Percentiles rank a stretch among this genome's conserved stretches.
phyloP scores from a whole-genome alignment of 2,888 invertebrate species.

The Cosmorhoe ocellata region DNA sequence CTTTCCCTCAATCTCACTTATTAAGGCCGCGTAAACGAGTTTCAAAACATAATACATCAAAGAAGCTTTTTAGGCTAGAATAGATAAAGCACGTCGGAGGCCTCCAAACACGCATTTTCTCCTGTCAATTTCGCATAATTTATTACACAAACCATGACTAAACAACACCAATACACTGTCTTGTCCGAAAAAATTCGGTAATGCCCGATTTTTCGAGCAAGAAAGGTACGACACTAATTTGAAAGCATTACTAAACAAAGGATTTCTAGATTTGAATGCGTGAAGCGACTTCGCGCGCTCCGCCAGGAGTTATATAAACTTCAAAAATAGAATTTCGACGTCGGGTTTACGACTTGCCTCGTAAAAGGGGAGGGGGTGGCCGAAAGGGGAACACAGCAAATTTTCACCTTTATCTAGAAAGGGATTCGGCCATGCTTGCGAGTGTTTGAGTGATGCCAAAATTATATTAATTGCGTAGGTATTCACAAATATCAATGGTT shows the following conservation, averaged over 20 bases:
- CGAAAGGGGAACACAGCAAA: conserved; percentile 53
- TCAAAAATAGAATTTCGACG: conserved; percentile 68
- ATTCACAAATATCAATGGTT: conserved; percentile 25
- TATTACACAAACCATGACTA: conserved; percentile 58
- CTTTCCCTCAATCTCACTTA: conserved; percentile 10
- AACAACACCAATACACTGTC: conserved; percentile 40
- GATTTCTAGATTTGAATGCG: conserved; percentile 56
- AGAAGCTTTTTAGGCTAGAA: conserved; percentile 39
- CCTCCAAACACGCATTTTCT: conserved; percentile 46
- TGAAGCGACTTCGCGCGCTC: conserved; percentile 44
- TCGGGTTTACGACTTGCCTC: conserved; percentile 63
- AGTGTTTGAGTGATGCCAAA: conserved; percentile 45
- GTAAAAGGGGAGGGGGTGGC: conserved; percentile 58
- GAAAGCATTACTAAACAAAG: conserved; percentile 50
- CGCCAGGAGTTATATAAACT: conserved; percentile 62
- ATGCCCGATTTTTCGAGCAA: conserved; percentile 1
- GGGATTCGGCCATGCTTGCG: conserved; percentile 53
- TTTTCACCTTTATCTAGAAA: conserved; percentile 63
- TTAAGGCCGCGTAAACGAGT: conserved; percentile 17
- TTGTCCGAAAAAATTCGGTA: conserved; percentile 16
- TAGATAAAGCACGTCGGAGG: conserved; percentile 46
- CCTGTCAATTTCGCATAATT: conserved; percentile 55
- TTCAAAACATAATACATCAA: conserved; percentile 31
- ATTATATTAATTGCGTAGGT: conserved; percentile 27
- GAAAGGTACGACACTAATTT: conserved; percentile 37